A percentile compares a stretch with the other conserved stretches of the same genome.
These are phyloP conservation scores for Rhagophthalmus giganteus DNA, from an alignment of 2,888 invertebrate species.

Conservation along the genomic window DNA sequence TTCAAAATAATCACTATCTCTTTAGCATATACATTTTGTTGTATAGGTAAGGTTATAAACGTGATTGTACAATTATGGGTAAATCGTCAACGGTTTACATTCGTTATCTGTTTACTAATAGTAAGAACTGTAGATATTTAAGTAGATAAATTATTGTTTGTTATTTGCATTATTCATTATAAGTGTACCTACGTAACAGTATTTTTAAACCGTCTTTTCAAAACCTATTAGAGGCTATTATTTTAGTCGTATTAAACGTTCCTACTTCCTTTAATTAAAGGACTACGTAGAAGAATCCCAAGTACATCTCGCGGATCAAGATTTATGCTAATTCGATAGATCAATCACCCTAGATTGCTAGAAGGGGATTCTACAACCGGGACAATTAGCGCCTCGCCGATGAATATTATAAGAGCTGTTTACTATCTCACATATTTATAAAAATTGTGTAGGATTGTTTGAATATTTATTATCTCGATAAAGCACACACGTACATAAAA, in stretches of 20 bases:
- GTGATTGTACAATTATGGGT: not conserved
- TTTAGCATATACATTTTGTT: not conserved
- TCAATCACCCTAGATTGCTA: slow-evolving; percentile 20
- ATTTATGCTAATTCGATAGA: slow-evolving; percentile 15
- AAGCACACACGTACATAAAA: too few species aligned
- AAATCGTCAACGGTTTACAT: too few species aligned
- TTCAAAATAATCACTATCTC: not conserved
- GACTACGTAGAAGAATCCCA: not conserved
- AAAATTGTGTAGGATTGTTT: not conserved
- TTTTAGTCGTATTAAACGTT: too few species aligned
- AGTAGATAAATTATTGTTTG: too few species aligned
- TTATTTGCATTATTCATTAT: too few species aligned
- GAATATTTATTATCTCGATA: not conserved
- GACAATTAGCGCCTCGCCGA: slow-evolving; percentile 17
- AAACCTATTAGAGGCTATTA: too few species aligned
- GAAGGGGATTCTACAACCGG: slow-evolving; percentile 8
- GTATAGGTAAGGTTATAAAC: not conserved
- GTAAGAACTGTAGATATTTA: too few species aligned
- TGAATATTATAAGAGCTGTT: not conserved
- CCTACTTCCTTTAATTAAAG: slow-evolving; percentile 9
- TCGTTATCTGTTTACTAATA: too few species aligned
- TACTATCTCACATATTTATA: not conserved
- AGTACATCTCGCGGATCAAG: slow-evolving; percentile 5
- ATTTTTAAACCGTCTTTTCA: too few species aligned
- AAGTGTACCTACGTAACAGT: too few species aligned